These are phyloP conservation scores for Lagothrix lagotricha DNA, from an alignment of 2,797 vertebrate genomes.

Conservation along the genomic window DNA sequence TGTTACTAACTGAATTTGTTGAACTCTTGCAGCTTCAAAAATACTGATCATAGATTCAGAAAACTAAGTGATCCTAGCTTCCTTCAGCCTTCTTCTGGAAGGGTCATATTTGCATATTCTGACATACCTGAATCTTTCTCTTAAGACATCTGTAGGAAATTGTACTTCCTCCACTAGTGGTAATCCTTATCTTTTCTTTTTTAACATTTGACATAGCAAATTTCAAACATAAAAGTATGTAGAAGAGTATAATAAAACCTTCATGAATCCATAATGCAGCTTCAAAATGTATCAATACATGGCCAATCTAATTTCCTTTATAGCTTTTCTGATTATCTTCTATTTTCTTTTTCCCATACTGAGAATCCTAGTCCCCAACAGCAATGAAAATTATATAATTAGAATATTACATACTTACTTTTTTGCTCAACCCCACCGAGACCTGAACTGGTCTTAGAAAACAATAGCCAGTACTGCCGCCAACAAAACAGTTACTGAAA, in stretches of 20 bases:
- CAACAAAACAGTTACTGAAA: neutral
- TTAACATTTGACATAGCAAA: neutral
- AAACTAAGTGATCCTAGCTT: neutral
- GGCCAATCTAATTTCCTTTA: neutral
- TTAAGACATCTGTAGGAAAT: neutral
- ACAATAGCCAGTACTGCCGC: neutral
- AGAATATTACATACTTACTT: neutral
- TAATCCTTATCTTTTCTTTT: neutral
- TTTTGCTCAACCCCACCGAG: neutral
- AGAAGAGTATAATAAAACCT: neutral
- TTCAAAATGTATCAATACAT: neutral
- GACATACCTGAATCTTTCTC: neutral
- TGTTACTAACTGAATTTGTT: constrained; percentile 9
- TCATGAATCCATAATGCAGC: neutral
- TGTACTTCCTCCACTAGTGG: neutral
- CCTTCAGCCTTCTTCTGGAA: neutral
- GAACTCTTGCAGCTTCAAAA: neutral
- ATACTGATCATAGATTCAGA: neutral
- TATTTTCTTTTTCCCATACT: neutral
- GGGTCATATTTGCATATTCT: neutral
- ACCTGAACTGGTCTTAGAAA: neutral
- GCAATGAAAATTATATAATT: neutral
- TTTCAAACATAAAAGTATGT: neutral
- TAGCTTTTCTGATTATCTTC: neutral
- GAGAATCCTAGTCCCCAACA: neutral